Base-by-base conservation (phyloP, 2,113 vertebrate genomes). In the Natator depressus region DNA sequence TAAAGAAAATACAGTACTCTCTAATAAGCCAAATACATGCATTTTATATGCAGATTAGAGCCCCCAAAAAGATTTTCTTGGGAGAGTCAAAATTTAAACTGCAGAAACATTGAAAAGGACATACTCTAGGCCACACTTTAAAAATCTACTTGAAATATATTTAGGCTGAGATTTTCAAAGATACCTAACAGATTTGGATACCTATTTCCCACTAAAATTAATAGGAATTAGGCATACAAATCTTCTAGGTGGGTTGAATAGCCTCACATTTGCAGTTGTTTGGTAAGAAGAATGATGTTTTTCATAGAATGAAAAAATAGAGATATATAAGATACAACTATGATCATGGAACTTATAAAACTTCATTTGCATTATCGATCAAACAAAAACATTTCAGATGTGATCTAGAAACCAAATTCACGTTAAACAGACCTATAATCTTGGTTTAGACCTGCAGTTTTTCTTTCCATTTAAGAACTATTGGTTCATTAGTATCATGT, bases 401-500 rank as follows among this genome's bases (percentile, higher is more conserved):
- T 27, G 42, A 76, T 65, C 16, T 24, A 51, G 85, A 17, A 88
- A 92, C 4, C 42, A 88, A 93, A 85, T 69, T 95, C 82, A 82
- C 16, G 87, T 91, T 86, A 91, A 49, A 91, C 92, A 78, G 25
- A 84, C 42, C 80, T 35, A 25, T 24, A 31, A 82, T 83, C 87
- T 76, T 96, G 55, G 86, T 94, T 89, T 78, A 95, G 84, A 87
- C 89, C 95, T 91, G 27, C 96, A 91, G 90, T 92, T 96, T 97
- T 92, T 94, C 98, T 98, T 92, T 96, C 97, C 27, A 89, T 95
- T 96, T 97, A 95, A 94, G 96, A 93, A 88, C 78, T 93, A 76
- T 49, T 95, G 96, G 96, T 96, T 98, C 76, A 19, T 98, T 98
- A 98, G 97, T 91, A 97, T 98, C 87, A 89, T 94, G 94, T 80